Base-by-base conservation (phyloP, 2,113 vertebrate species). In the Trinectes maculatus region DNA sequence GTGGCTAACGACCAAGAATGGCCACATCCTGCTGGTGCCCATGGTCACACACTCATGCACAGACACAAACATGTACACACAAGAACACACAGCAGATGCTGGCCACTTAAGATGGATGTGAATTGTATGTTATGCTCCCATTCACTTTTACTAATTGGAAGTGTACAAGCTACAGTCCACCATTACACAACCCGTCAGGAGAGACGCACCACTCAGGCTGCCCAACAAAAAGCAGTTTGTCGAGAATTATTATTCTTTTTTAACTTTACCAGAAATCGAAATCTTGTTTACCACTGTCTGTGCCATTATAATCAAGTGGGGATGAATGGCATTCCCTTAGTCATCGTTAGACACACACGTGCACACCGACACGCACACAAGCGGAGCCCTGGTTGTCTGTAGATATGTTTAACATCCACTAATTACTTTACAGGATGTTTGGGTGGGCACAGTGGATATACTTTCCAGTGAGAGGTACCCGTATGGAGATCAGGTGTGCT, bases 361-460 rank as follows among this genome's bases (percentile, higher is more conserved):
- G 56, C 33, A 25, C 52, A 37, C 28, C 40, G 62, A 62, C 73
- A 66, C 47, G 55, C 52, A 71, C 47, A 48, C 16, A 46, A 60
- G 52, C 29, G 73, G 61, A 80, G 78, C 59, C 68, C 63, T 72
- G 59, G 63, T 80, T 64, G 60, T 78, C 72, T 71, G 71, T 84
- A 80, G 80, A 86, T 85, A 74, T 77, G 62, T 87, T 78, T 57
- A 74, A 75, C 75, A 62, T 77, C 66, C 79, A 82, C 80, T 88
- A 77, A 87, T 83, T 63, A 77, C 85, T 82, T 82, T 81, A 29
- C 84, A 84, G 79, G 74, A 83, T 85, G 82, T 86, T 57, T 62
- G 72, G 63, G 54, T 78, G 73, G 63, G 57, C 62, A 69, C 36
- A 18, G 56, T 64, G 40, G 59, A 75, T 70, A 64, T 62, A 70